Evolutionary conservation across 2,113 vertebrate genomes (phyloP), one percentile per base, ranked within the genome.

Genomic region (Gymnocephalus cernua): DNA sequence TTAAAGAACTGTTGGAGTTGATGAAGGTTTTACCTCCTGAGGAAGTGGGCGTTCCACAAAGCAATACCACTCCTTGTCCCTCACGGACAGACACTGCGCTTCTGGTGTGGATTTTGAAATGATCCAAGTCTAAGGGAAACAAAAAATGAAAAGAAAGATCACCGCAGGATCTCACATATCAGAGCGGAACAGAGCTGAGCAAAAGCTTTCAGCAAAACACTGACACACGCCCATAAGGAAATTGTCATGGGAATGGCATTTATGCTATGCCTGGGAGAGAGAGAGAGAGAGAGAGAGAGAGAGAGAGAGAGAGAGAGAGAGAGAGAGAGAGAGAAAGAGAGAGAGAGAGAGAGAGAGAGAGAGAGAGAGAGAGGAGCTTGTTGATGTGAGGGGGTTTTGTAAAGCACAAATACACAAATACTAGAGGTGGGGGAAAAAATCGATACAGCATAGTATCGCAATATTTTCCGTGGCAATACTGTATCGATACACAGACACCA

Each of bases 11-110:
- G 27, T 45, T 19, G 32, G 19, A n/a, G 25, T 14, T 59, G 44
- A 71, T 19, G 29, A 79, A 65, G 11, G 54, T 80, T 96, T 38
- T 93, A 99, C 98, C 98, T 95, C 96, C 97, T 0, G 96, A 94
- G 79, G 96, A 96, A 14, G 96, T 95, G 0, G 97, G 93, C 6
- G 96, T 96, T n/a, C 97, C 97, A 0, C 98, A 99, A n/a, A 99
- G 96, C 69, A 99, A 92, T 88, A 99, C 97, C 0, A 99, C 97
- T 2, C 98, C 98, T 91, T 99, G 98, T 53, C 98, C 98, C 85
- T 98, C 97, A 11, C 97, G 96, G 61, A 99, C 97, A 0, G 97
- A 99, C 86, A 99, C 97, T 0, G 96, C 93, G 4, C 96, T 98
- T 89, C 97, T 95, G 83, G 94, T 96, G 80, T 95, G 97, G 51